phyloP scores from a whole-genome alignment of 1,140 invertebrate species.

The Ceratina japonica region DNA sequence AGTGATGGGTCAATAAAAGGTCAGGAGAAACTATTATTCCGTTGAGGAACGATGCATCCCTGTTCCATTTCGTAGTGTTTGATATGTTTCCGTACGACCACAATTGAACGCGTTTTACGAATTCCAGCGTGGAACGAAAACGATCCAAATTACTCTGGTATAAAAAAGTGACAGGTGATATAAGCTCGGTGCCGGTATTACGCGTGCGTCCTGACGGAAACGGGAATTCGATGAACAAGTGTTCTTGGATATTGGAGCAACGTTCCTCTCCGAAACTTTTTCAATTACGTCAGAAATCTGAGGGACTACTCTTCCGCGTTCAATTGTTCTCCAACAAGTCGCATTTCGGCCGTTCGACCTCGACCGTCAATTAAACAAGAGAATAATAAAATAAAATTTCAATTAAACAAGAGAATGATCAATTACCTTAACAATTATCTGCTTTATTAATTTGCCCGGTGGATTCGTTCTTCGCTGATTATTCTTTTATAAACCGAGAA shows the following conservation, averaged over 20 bases:
- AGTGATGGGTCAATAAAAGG: no score
- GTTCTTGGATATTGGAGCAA: constrained; percentile 1
- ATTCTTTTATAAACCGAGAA: background rate
- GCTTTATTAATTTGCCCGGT: background rate
- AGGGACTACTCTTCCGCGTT: no score
- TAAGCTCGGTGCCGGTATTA: background rate
- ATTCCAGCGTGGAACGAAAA: no score
- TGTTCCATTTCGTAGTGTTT: no score
- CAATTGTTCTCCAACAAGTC: background rate
- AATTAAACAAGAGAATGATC: no score
- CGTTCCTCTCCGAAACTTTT: constrained; percentile 17
- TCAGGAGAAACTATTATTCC: no score
- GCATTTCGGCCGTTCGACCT: background rate
- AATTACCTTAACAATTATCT: no score
- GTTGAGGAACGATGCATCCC: no score
- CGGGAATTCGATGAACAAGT: constrained; percentile 8
- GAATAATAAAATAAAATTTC: no score
- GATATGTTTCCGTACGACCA: no score
- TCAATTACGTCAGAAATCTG: constrained; percentile 13
- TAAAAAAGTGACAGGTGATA: background rate
- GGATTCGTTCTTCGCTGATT: background rate
- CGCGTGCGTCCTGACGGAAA: constrained; percentile 18
- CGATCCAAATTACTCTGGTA: background rate
- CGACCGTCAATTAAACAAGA: no score
- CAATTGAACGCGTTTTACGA: background rate